Base-by-base conservation (phyloP, 2,113 vertebrate species). In the Cairina moschata region DNA sequence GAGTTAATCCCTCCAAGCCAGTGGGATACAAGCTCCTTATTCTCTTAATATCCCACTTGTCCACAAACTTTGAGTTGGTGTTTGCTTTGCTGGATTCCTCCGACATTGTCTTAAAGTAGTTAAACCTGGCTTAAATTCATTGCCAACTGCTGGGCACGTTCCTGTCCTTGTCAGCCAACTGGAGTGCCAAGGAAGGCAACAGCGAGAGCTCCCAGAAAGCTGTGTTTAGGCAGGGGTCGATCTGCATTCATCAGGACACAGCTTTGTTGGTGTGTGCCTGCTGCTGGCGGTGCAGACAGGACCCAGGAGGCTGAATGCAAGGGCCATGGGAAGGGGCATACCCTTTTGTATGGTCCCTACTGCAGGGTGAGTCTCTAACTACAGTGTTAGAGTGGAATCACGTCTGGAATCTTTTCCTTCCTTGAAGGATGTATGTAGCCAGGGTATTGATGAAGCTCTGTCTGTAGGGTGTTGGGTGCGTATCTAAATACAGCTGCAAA, bases 401-500 rank as follows among this genome's bases (percentile, higher is more conserved):
- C 6, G 67, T 23, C 9, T 59, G 34, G 63, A 13, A 5, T 50
- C 54, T 73, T 83, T 71, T 74, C 13, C 2, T 55, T 63, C 67
- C 67, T 44, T 31, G 48, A 54, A 62, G 48, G n/a, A 58, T 17
- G 32, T 67, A 0, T 59, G 6, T 26, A 83, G 13, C 26, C 65
- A 88, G 22, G 21, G 17, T 28, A 72, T 17, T 32, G 52, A 48
- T 12, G 48, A 83, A 56, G 58, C 56, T 66, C 74, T 67, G 38
- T 32, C 36, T 80, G 69, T 22, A 46, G 90, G 86, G 13, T 54
- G 59, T 40, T 85, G 66, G 68, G 29, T 48, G 25, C 2, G 0
- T 68, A 34, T 66, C 58, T 73, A 82, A 91, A 48, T 72, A 38
- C 67, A 62, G 31, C 38, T 77, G 89, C 42, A 92, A 86, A 85